Percentiles rank a stretch among this genome's conserved stretches.
These are phyloP conservation scores for Toxotes jaculatrix DNA, from an alignment of 2,113 vertebrate species.

Conservation along the genomic window DNA sequence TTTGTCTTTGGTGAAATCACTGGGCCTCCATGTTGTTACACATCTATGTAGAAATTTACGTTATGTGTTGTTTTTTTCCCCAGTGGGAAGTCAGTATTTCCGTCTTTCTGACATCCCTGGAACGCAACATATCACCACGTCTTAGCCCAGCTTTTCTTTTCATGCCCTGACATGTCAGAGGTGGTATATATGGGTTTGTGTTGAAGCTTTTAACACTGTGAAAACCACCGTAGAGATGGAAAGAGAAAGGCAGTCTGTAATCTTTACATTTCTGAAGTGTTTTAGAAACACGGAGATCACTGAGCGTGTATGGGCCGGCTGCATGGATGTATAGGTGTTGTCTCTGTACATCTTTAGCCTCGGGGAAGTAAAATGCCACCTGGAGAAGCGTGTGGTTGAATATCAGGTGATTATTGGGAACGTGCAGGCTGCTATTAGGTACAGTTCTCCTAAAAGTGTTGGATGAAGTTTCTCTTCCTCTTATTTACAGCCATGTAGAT, in stretches of 20 bases:
- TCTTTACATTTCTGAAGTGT: slow-evolving; percentile 46
- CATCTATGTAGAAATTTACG: too few species aligned
- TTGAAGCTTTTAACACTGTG: not conserved
- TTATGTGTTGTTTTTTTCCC: not conserved
- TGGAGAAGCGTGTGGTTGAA: slow-evolving; percentile 22
- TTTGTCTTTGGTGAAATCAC: too few species aligned
- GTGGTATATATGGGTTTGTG: not conserved
- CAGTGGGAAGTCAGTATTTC: slow-evolving; percentile 40
- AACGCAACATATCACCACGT: slow-evolving; percentile 28
- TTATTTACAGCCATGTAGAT: slow-evolving; percentile 22
- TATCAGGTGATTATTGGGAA: slow-evolving; percentile 27
- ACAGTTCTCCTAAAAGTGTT: not conserved
- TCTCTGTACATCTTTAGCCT: slow-evolving; percentile 30
- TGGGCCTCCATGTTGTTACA: too few species aligned
- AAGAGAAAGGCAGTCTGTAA: slow-evolving; percentile 23
- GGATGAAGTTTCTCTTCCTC: not conserved
- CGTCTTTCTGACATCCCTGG: slow-evolving; percentile 24
- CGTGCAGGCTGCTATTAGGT: slow-evolving; percentile 39
- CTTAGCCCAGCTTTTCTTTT: slow-evolving; percentile 12
- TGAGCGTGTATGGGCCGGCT: slow-evolving; percentile 46
- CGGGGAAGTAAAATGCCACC: slow-evolving; percentile 32
- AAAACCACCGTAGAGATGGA: slow-evolving; percentile 20
- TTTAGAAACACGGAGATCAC: slow-evolving; percentile 16
- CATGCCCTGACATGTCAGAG: slow-evolving; percentile 38
- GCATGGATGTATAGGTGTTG: slow-evolving; percentile 8